Base-by-base conservation (phyloP, 2,888 invertebrate species). In the Athalia cordata region DNA sequence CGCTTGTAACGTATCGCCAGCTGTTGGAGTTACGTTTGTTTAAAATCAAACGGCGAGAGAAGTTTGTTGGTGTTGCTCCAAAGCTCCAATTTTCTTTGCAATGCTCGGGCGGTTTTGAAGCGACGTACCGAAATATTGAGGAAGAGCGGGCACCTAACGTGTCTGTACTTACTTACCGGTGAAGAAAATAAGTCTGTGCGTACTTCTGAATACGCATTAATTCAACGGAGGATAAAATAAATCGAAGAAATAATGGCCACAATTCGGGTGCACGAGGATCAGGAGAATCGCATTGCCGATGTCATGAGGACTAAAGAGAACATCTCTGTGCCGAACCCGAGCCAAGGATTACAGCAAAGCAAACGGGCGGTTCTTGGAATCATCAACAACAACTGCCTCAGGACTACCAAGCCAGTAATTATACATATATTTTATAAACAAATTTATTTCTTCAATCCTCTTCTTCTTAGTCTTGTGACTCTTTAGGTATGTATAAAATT, bases 201-300 rank as follows among this genome's bases (percentile, higher is more conserved):
- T 13, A 50, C 15, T 75, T 62, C 62, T 75, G 62, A 62, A 75
- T 72, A 72, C 13, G 49, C 49, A 59, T 15, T 62, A 11, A 55
- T 55, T 55, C n/a, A 13, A 62, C 62, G 13, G 13, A 13, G 29
- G 62, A 50, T 50, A 75, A 61, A 61, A 61, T 29, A 49, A 50
- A 75, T 50, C 55, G 55, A 77, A 13, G 66, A 67, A 45, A 59
- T 65, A 90, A 95, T 95, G 95, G 95, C 95, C 90, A 92, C 93
- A 84, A 94, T 95, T 90, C 93, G 94, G 91, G 94, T 95, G 87
- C 94, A 94, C 90, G 94, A 95, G 90, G 95, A 96, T 91, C 94
- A 94, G 89, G 96, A 96, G 91, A 96, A 96, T 90, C 91, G 91
- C 80, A 91, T 93, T 84, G 88, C 91, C 81, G 87, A 84, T 67